Conservation (phyloP, 1,140 invertebrate genomes). For the Chironomus striatipennis region DNA sequence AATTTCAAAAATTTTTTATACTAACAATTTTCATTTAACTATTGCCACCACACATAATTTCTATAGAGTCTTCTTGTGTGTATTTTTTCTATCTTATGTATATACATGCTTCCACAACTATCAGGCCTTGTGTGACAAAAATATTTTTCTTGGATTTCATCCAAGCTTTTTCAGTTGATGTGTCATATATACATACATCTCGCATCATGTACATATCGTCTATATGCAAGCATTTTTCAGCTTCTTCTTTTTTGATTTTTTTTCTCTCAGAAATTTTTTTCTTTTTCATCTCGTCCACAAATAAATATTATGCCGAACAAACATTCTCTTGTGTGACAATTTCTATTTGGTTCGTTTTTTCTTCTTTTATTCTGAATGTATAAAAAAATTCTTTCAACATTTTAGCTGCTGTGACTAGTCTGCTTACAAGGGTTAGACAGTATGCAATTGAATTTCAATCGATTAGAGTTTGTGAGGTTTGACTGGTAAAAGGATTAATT, state of each 20-base stretch:
- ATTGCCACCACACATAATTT: neutral
- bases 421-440: too few relatives aligned
- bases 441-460: too few relatives aligned
- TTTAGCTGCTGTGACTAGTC: too few relatives aligned
- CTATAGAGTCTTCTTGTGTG: neutral
- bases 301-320: conserved; percentile 14
- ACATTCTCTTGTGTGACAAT: conserved; percentile 8
- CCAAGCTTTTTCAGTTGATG: neutral
- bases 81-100: neutral
- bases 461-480: too few relatives aligned
- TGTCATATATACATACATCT: too few relatives aligned
- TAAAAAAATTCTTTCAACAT: too few relatives aligned
- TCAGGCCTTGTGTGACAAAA: neutral
- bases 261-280: neutral
- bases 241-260: too few relatives aligned
- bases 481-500: too few relatives aligned
- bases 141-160: conserved; percentile 5
- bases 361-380: neutral
- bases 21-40: too few relatives aligned
- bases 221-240: too few relatives aligned
- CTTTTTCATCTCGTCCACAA: neutral
- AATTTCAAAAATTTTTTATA: too few relatives aligned
- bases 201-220: too few relatives aligned
- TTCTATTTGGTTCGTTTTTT: neutral
- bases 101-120: neutral